Base-by-base conservation (phyloP, 2,888 invertebrate genomes). In the Amorpha juglandis region DNA sequence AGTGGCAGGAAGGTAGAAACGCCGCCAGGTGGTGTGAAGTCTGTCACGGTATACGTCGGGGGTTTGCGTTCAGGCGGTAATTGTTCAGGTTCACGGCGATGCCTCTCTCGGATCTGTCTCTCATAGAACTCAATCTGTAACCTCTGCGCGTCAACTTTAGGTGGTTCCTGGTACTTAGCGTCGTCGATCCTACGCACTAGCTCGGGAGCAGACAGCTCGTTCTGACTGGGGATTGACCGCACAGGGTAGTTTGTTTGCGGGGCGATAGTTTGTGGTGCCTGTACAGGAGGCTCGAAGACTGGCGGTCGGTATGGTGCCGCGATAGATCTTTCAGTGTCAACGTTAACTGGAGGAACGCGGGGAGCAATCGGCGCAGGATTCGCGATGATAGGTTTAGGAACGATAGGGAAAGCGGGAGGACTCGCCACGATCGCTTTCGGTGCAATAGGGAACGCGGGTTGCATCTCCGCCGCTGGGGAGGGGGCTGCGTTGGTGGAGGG, bases 91-190 rank as follows among this genome's bases (percentile, higher is more conserved):
- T 84, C 86, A 45, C 83, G 84, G 6, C 84, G 87, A 35, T 74
- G 78, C 70, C 93, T 91, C 67, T 91, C 88, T 45, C 90, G 87
- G 50, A 94, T 90, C 75, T 92, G 92, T 72, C 86, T 88, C 76
- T 94, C 94, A 72, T 94, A 94, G 75, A 94, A 94, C 71, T 93
- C 91, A 62, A 94, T 94, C 74, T 94, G 94, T 42, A 93, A 76
- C 66, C 84, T 82, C 67, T 90, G 90, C 1, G 93, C 91, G 68
- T 93, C 92, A 27, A 90, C 79, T 68, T 83, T 87, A 68, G 74
- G 70, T 68, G 74, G 70, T 19, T 67, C 35, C 21, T 72, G 71
- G 27, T 71, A 71, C 63, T 78, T 76, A 4, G 73, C 73, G 50
- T 80, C 84, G 72, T 78, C 83, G 65, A 79, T 72, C 71, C 79